A percentile compares a stretch with the other conserved stretches of the same genome.
phyloP scores from a whole-genome alignment of 2,888 invertebrate genomes.

The Stegana nigrithorax region DNA sequence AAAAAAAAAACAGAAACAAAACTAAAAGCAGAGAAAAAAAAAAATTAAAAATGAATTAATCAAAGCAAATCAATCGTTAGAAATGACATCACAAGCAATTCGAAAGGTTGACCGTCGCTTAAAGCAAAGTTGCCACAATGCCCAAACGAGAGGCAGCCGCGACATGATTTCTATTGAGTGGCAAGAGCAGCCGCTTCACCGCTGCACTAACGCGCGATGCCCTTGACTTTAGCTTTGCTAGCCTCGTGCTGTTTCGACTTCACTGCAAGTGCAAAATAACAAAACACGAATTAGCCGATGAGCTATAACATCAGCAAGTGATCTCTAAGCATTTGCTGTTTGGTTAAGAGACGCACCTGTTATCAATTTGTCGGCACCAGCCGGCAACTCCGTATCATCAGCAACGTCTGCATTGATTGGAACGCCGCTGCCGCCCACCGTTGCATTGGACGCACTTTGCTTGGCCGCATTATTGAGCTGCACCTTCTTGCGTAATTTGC shows the following conservation, averaged over 20 bases:
- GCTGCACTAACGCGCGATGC: slow-evolving; percentile 36
- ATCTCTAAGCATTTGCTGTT: background rate
- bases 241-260: slow-evolving; percentile 61
- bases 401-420: slow-evolving; percentile 34
- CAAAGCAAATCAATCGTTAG: too few species aligned
- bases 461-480: slow-evolving; percentile 33
- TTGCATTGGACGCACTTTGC: slow-evolving; percentile 10
- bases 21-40: too few species aligned
- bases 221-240: slow-evolving; percentile 61
- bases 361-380: slow-evolving; percentile 56
- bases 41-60: too few species aligned
- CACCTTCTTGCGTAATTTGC: slow-evolving; percentile 66
- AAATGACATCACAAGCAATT: too few species aligned
- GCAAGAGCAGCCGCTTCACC: too few species aligned
- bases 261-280: slow-evolving; percentile 47
- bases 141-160: too few species aligned
- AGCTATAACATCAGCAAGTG: too few species aligned
- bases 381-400: too few species aligned
- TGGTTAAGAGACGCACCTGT: slow-evolving; percentile 53
- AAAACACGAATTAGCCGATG: slow-evolving; percentile 12
- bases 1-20: too few species aligned
- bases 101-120: too few species aligned
- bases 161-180: too few species aligned
- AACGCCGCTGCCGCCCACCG: slow-evolving; percentile 21
- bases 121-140: too few species aligned